Percentiles rank a stretch among this genome's conserved stretches.
These are phyloP conservation scores for Sitophilus oryzae DNA, from an alignment of 1,140 invertebrate genomes.

Conservation along the genomic window DNA sequence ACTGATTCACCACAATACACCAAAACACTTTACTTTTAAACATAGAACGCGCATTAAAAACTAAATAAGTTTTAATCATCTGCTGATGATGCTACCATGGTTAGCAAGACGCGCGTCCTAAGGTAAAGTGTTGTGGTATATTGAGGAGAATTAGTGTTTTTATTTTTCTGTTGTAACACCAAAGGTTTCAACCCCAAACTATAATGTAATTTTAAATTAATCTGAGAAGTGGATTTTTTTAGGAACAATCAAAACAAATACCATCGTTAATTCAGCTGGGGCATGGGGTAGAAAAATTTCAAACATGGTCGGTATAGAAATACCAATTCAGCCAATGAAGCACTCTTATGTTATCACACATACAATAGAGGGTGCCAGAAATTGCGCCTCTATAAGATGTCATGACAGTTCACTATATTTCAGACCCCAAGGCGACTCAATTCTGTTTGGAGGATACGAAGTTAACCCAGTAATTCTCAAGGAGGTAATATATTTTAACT, in stretches of 20 bases:
- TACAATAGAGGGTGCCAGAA: slow-evolving; percentile 62
- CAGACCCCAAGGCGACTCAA: slow-evolving; percentile 72
- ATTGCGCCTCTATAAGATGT: slow-evolving; percentile 75
- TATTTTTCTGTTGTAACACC: too few species aligned
- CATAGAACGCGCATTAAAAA: too few species aligned
- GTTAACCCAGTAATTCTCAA: slow-evolving; percentile 73
- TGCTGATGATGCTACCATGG: too few species aligned
- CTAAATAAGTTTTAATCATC: too few species aligned
- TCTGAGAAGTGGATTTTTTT: neutral
- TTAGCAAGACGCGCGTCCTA: too few species aligned
- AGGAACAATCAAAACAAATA: slow-evolving; percentile 61
- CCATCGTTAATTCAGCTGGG: slow-evolving; percentile 70
- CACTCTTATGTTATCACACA: slow-evolving; percentile 84
- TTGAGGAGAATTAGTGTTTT: too few species aligned
- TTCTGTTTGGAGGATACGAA: slow-evolving; percentile 84
- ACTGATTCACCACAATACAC: too few species aligned
- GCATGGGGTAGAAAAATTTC: slow-evolving; percentile 73
- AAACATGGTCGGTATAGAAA: slow-evolving; percentile 60
- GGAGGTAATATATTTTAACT: slow-evolving; percentile 47
- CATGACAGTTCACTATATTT: slow-evolving; percentile 81
- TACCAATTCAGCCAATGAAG: slow-evolving; percentile 78
- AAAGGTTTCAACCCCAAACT: too few species aligned
- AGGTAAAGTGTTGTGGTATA: too few species aligned
- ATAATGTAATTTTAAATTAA: too few species aligned
- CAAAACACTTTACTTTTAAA: too few species aligned